Base-by-base conservation (phyloP, 2,113 vertebrate genomes). In the Hassar affinis region DNA sequence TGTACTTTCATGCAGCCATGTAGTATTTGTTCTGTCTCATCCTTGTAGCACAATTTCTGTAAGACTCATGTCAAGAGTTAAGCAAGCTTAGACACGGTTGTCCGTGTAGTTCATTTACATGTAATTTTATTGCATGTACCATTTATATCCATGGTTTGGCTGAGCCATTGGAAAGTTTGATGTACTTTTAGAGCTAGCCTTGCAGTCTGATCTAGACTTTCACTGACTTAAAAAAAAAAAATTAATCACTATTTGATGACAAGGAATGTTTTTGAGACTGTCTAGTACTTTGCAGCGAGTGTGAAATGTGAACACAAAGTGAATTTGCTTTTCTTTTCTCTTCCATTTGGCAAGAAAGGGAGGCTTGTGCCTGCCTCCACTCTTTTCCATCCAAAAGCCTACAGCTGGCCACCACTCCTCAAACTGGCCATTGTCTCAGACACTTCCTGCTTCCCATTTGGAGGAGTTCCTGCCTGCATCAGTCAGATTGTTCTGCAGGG, bases 371-470 rank as follows among this genome's bases (percentile, higher is more conserved):
- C 56, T 80, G 72, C 68, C 66, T 35, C 25, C 69, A 85, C 51
- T 47, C 78, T 88, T 88, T 86, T 86, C 81, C 76, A 69, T 86
- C 79, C 74, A 85, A 76, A 86, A 86, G 20, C 47, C 22, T 88
- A 88, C 88, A 86, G 90, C 87, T 86, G 87, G 59, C 22, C 85
- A 88, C 92, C 86, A 80, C 89, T 91, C 88, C 91, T 91, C 87
- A 87, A 35, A 85, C 47, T 74, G 88, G 88, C 79, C 90, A 93
- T 94, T 94, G 93, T 94, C 91, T 90, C 92, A 90, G 89, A 80
- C 90, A 35, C 88, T 92, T 94, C 93, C 93, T 91, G 89, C 90
- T 94, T 93, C 89, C 90, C 88, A 85, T 86, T 82, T 82, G 85
- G 85, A 79, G 78, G 77, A 87, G 86, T 91, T 91, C 92, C 93